Base-by-base conservation (phyloP, 2,888 invertebrate genomes). In the Allygus modestus region DNA sequence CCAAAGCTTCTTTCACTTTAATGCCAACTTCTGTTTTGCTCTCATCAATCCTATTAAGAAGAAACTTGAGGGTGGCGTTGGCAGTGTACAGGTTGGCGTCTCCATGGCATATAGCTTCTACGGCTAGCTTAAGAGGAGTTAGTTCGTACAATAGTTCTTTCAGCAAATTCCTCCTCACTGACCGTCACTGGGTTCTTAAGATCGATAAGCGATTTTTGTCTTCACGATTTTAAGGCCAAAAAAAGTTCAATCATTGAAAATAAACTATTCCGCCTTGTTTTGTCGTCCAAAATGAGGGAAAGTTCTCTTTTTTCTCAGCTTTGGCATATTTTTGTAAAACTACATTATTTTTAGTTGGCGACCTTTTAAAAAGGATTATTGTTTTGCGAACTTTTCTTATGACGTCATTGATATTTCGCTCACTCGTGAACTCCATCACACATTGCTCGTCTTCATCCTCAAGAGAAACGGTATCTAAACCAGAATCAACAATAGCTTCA, bases 261-360 rank as follows among this genome's bases (percentile, higher is more conserved):
- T 51, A 87, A 75, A 85, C 85, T 88, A 73, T 84, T 87, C 87
- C 87, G 88, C 41, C 87, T 83, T 15, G 87, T 88, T 86, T 84
- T 86, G 37, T 79, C 83, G 84, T 87, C 87, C 69, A 88, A 82
- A 28, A 85, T 23, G 54, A 87, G 81, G n/a, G 54, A 69, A 54
- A 86, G 83, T 83, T 87, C 85, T 86, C 84, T 86, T 71, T 84
- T 84, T 83, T 54, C 75, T 87, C 85, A 37, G 69, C 75, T 82
- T 85, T 75, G 43, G 87, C 84, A 51, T 87, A 87, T 43, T 84
- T 87, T 82, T 87, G 86, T 26, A 87, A 83, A 37, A 86, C 58
- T 73, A 84, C 73, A 33, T 87, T 83, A 85, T 85, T 87, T 83
- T 86, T 85, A 65, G 84, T 73, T 20, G 85, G 65, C n/a, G 85